Evolutionary conservation across 2,888 invertebrate genomes (phyloP).

Genomic region (Euzophera pinguis): DNA sequence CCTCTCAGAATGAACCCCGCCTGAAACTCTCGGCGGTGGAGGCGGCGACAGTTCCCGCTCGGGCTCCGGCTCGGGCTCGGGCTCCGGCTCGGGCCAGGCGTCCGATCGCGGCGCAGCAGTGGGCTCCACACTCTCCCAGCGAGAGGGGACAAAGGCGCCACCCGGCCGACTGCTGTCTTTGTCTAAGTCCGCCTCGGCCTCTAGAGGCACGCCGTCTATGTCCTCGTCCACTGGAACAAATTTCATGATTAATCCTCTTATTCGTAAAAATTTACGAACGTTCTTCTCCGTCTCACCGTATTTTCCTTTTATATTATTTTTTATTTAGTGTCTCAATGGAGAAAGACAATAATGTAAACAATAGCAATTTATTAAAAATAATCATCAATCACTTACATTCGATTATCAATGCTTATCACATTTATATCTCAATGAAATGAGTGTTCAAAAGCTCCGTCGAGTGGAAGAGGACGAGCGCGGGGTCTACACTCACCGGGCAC

Average conservation of each 20-base stretch:
- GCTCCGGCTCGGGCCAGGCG: constrained; percentile 17
- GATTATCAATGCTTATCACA: no score
- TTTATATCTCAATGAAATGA: no score
- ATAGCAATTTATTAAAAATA: no score
- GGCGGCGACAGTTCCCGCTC: constrained; percentile 34
- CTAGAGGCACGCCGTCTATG: constrained; percentile 79
- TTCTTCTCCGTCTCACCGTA: no score
- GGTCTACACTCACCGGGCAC: constrained; percentile 31
- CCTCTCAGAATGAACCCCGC: no score
- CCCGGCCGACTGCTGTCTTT: constrained; percentile 52
- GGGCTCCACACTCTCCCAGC: constrained; percentile 98
- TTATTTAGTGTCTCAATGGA: no score
- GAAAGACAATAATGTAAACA: no score
- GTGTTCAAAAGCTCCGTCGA: no score
- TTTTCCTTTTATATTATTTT: no score
- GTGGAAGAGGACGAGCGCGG: no score
- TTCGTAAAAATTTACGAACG: not conserved
- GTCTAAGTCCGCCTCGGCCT: constrained; percentile 76
- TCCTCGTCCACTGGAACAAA: constrained; percentile 83
- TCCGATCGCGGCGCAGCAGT: constrained; percentile 73
- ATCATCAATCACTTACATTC: no score
- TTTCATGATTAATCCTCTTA: not conserved
- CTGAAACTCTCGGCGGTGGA: constrained; percentile 13
- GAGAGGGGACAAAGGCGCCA: constrained; percentile 91
- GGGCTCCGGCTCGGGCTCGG: constrained; percentile 70